Conservation (phyloP, 2,888 invertebrate genomes). For the Zaprionus lineosus region DNA sequence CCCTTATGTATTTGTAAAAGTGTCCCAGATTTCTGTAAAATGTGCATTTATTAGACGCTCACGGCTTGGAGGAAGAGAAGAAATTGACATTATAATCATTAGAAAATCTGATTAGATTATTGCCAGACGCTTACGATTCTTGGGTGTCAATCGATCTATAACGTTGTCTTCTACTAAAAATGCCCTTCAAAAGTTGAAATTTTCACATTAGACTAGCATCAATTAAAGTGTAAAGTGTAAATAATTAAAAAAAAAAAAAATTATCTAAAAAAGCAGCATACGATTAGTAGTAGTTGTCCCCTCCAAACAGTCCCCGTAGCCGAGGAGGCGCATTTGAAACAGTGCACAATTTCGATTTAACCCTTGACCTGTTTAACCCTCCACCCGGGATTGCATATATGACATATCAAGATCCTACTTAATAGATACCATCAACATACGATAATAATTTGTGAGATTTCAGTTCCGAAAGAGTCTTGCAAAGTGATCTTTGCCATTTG, state of each 20-base stretch:
- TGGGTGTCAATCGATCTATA: conserved; percentile 41
- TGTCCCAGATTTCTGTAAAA: conserved; percentile 41
- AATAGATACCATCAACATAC: conserved; percentile 17
- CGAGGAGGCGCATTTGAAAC: conserved; percentile 10
- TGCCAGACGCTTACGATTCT: conserved; percentile 46
- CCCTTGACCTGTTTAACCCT: conserved; percentile 16
- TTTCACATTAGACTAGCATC: conserved; percentile 42
- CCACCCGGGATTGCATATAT: no score
- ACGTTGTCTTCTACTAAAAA: conserved; percentile 26
- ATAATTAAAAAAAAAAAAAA: conserved; percentile 5
- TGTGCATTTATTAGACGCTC: conserved; percentile 38
- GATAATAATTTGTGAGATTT: no score
- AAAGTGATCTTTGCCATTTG: no score
- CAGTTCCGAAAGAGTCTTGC: no score
- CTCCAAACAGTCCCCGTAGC: conserved; percentile 15
- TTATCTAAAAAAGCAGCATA: conserved; percentile 11
- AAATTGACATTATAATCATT: conserved; percentile 67
- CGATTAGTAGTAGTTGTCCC: conserved; percentile 17
- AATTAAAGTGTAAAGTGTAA: neutral
- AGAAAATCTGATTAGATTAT: conserved; percentile 50
- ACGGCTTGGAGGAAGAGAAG: conserved; percentile 67
- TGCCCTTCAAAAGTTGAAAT: conserved; percentile 38
- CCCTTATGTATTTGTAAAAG: conserved; percentile 33
- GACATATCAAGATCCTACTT: conserved; percentile 25
- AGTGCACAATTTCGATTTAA: conserved; percentile 1